These are phyloP conservation scores for Lithophane semibrunnea DNA, from an alignment of 2,888 invertebrate genomes.

Conservation along the genomic window DNA sequence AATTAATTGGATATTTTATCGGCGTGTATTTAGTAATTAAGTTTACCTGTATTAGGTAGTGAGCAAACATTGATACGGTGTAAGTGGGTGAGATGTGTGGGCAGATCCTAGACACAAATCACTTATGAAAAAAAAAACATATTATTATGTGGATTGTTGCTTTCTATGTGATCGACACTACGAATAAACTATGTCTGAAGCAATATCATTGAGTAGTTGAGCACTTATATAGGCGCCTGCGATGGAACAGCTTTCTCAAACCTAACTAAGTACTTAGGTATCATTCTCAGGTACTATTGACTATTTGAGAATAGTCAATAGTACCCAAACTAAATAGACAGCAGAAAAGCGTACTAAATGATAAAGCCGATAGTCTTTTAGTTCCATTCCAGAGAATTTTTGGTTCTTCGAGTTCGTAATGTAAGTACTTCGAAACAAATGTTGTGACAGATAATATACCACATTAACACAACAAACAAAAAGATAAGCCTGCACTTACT, in stretches of 20 bases:
- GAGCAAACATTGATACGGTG: conserved; percentile 37
- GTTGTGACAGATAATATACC: background rate
- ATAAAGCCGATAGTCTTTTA: background rate
- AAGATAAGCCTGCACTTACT: background rate
- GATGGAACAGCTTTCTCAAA: background rate
- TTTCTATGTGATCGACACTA: background rate
- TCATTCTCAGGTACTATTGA: background rate
- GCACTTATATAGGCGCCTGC: background rate
- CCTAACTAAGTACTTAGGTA: background rate
- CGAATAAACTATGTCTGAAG: background rate
- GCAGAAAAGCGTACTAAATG: background rate
- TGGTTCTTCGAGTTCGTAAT: background rate
- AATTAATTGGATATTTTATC: conserved; percentile 55
- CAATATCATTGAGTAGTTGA: background rate
- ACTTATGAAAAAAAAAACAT: background rate
- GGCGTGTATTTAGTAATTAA: conserved; percentile 45
- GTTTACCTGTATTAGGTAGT: conserved; percentile 51
- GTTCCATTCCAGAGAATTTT: background rate
- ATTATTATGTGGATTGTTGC: background rate
- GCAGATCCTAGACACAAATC: background rate
- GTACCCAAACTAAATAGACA: background rate
- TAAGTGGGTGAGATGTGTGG: conserved; percentile 37
- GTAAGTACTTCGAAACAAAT: background rate
- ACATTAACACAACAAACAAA: background rate
- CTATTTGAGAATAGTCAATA: background rate